Conservation (phyloP, 2,113 vertebrate genomes). For the Silurus asotus region DNA sequence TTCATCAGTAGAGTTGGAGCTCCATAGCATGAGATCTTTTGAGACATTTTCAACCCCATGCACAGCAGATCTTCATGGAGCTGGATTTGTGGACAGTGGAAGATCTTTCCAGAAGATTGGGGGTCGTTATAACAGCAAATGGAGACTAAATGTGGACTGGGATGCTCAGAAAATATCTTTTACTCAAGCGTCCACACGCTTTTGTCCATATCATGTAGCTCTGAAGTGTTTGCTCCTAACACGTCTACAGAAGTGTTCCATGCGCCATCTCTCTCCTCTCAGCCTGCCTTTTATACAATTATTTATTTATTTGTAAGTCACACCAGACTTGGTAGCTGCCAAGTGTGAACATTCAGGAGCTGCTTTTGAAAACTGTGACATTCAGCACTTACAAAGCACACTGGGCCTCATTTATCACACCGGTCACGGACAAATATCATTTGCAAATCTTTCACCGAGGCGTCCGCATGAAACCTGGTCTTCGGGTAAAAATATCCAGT, state of each 20-base stretch:
- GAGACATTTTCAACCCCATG: too few relatives aligned
- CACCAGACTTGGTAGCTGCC: slow-evolving; percentile 9
- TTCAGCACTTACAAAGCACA: not conserved
- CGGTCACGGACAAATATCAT: not conserved
- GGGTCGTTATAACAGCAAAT: too few relatives aligned
- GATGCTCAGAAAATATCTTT: too few relatives aligned
- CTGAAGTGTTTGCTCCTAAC: too few relatives aligned
- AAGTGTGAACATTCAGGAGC: slow-evolving; percentile 9
- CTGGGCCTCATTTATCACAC: not conserved
- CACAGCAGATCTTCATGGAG: too few relatives aligned
- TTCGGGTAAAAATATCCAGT: not conserved
- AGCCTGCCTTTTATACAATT: not conserved
- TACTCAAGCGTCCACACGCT: too few relatives aligned
- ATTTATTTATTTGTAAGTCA: not conserved
- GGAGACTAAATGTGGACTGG: too few relatives aligned
- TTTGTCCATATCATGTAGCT: too few relatives aligned
- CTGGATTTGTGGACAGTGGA: too few relatives aligned
- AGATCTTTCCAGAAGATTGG: too few relatives aligned
- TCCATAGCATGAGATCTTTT: too few relatives aligned
- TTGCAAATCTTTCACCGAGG: not conserved
- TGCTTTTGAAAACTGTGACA: not conserved
- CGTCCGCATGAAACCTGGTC: not conserved
- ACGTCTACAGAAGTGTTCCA: not conserved
- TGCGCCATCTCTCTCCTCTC: not conserved
- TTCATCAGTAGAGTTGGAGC: too few relatives aligned